These are phyloP conservation scores for Scopus umbretta DNA, from an alignment of 2,113 vertebrate species.

Conservation along the genomic window DNA sequence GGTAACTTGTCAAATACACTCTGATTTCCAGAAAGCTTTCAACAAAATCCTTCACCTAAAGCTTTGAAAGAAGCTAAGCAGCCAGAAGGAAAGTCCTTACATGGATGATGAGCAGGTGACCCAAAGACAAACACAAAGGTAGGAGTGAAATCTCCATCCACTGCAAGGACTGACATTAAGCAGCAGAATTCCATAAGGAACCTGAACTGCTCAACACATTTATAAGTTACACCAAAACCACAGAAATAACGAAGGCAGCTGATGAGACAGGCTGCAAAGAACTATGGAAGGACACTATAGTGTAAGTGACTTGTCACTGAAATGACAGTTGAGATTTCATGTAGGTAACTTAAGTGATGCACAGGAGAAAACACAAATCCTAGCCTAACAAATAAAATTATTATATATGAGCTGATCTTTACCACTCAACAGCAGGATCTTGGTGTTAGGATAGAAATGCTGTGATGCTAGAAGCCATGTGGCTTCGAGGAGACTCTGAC, in stretches of 20 bases:
- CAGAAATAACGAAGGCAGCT: not conserved
- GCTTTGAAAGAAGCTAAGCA: not conserved
- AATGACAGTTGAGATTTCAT: not conserved
- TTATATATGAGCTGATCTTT: not conserved
- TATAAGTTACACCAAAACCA: not conserved
- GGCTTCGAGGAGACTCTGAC: not conserved
- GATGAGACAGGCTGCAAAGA: not conserved
- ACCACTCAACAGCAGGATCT: not conserved
- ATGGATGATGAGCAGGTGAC: not conserved
- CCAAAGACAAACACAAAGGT: not conserved
- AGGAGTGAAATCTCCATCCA: not conserved
- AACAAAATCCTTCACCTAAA: not conserved
- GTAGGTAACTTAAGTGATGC: not conserved
- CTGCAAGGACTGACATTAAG: not conserved
- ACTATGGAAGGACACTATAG: not conserved
- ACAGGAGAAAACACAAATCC: not conserved
- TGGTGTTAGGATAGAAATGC: not conserved
- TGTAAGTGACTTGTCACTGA: not conserved
- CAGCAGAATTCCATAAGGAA: not conserved
- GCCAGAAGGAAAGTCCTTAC: not conserved
- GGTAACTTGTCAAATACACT: not conserved
- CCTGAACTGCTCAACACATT: not conserved
- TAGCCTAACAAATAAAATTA: not conserved
- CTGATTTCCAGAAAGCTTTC: not conserved
- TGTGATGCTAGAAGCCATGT: not conserved